Conservation (phyloP, 2,113 vertebrate genomes). For the Myodes glareolus region DNA sequence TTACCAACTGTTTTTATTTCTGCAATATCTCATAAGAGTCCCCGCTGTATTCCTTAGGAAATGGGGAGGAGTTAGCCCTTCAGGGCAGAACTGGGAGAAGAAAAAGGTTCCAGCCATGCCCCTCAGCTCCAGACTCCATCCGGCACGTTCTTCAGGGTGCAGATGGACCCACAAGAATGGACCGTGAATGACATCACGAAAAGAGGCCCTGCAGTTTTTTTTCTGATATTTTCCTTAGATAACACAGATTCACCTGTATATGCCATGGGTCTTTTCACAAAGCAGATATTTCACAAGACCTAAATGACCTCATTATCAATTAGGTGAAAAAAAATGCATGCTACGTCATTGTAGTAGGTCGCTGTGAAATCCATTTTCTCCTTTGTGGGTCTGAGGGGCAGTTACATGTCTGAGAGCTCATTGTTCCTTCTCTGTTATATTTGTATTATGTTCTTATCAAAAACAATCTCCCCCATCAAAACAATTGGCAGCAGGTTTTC, state of each 20-base stretch:
- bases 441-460: constrained; percentile 58
- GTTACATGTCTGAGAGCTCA: constrained; percentile 33
- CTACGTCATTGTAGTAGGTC: constrained; percentile 51
- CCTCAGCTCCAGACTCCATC: not conserved
- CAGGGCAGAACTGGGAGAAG: not conserved
- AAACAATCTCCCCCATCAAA: not conserved
- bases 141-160: not conserved
- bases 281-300: constrained; percentile 77
- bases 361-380: constrained; percentile 70
- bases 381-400: constrained; percentile 53
- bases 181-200: not conserved
- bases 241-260: constrained; percentile 62
- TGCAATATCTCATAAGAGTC: no score
- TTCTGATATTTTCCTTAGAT: constrained; percentile 36
- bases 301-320: constrained; percentile 80
- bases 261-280: constrained; percentile 77
- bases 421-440: constrained; percentile 35
- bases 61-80: not conserved
- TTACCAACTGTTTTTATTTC: not conserved
- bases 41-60: not conserved
- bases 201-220: constrained; percentile 25
- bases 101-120: not conserved
- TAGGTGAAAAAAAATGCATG: not conserved
- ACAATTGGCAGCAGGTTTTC: constrained; percentile 15
- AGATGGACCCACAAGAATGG: not conserved